Evolutionary conservation across 2,888 invertebrate species (phyloP), one percentile per base, ranked within the genome.

Genomic region (Macaria liturata): DNA sequence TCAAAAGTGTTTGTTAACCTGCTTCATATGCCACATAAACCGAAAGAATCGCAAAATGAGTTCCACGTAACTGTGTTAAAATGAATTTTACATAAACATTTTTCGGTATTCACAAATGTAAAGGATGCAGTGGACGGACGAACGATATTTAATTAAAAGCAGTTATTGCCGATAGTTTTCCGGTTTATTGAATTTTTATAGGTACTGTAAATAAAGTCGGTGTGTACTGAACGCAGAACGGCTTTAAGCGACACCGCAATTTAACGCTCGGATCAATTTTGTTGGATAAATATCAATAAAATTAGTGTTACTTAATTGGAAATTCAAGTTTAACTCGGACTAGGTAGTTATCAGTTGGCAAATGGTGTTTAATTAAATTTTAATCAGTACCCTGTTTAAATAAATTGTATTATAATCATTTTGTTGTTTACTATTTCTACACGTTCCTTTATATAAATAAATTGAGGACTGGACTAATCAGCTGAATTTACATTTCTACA

Each of bases 171-270:
- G 77, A 81, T 86, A 83, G 88, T 86, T 85, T 86, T 83, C 81
- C 86, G 82, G 78, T 81, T 83, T 84, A 88, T 86, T 83, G 76
- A 81, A 76, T 80, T 86, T 87, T 88, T 85, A 90, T 83, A 73
- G 82, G 72, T 75, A 79, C 70, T 76, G 85, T 84, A 80, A 86
- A 88, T 87, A 83, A 85, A 83, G 75, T 71, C 75, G 4, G 42
- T 76, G 76, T 81, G 78, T 78, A 78, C 75, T 78, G 74, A 74
- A 75, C 69, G 71, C 42, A 68, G 67, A 62, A 57, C 57, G 32
- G 61, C 52, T 66, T 66, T 69, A 68, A 71, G 59, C 68, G 50
- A 59, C 37, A 65, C 73, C 74, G 61, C 76, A 72, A 69, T 72
- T 70, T 64, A 68, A 71, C 51, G 57, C 59, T 32, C 43, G 55